These are phyloP conservation scores for Stenopsyche tienmushanensis DNA, from an alignment of 1,140 invertebrate genomes.

Conservation along the genomic window DNA sequence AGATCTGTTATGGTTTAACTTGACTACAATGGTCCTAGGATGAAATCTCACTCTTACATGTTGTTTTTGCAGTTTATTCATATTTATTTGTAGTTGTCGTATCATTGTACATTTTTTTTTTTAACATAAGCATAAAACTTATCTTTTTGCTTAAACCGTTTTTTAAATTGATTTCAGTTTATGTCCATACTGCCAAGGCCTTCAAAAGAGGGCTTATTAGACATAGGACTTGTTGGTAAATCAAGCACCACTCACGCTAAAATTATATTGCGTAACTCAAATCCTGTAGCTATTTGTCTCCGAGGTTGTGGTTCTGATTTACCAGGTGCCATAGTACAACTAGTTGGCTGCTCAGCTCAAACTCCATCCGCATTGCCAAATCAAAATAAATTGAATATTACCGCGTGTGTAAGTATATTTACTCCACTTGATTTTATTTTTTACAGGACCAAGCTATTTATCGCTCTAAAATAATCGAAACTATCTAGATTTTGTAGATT, in stretches of 20 bases:
- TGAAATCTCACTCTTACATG: no score
- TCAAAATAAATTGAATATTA: slow-evolving; percentile 21
- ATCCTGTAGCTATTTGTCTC: slow-evolving; percentile 44
- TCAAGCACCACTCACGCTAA: slow-evolving; percentile 45
- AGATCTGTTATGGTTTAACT: no score
- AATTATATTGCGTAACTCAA: slow-evolving; percentile 44
- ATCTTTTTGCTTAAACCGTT: no score
- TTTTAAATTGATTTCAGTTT: slow-evolving; percentile 24
- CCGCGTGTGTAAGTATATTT: slow-evolving; percentile 36
- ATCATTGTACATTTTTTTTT: no score
- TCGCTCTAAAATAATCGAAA: not conserved
- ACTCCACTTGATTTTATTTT: not conserved
- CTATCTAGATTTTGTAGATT: no score
- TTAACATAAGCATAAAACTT: no score
- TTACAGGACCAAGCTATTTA: not conserved
- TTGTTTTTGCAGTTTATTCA: no score
- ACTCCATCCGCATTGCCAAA: not conserved
- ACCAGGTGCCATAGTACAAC: slow-evolving; percentile 41
- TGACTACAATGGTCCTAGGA: no score
- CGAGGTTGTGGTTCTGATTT: slow-evolving; percentile 41
- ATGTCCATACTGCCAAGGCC: slow-evolving; percentile 33
- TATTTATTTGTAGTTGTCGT: no score
- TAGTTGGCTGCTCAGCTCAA: slow-evolving; percentile 33
- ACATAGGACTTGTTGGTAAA: slow-evolving; percentile 47
- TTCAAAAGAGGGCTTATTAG: slow-evolving; percentile 39